Evolutionary conservation across 2,888 invertebrate genomes (phyloP).

Genomic region (Penaeus monodon): DNA sequence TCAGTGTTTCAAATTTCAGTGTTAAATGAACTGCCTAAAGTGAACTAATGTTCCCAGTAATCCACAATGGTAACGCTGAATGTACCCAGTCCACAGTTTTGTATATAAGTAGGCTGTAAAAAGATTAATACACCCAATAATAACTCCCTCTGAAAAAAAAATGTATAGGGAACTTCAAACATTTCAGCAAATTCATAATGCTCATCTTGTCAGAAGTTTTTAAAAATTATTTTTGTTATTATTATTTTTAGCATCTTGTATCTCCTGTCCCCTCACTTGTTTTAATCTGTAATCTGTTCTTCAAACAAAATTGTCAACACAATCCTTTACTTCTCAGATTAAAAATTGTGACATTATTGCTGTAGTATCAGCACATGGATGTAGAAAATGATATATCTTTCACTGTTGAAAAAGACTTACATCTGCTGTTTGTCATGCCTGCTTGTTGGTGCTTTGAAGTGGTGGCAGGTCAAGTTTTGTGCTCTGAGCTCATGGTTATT

Average conservation of each 20-base stretch:
- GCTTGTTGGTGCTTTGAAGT: conserved; percentile 30
- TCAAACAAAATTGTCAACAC: conserved; percentile 26
- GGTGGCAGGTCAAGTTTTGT: conserved; percentile 12
- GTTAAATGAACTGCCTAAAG: conserved; percentile 19
- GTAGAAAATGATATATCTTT: neutral
- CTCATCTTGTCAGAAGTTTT: no score
- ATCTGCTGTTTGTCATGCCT: neutral
- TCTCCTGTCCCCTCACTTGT: conserved; percentile 16
- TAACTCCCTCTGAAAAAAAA: no score
- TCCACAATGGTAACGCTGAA: conserved; percentile 11
- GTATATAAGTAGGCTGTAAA: conserved; percentile 52
- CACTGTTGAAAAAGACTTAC: neutral
- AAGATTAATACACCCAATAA: conserved; percentile 13
- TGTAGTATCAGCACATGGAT: neutral
- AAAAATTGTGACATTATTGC: conserved; percentile 16
- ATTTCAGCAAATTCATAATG: no score
- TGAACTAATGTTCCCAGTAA: conserved; percentile 20
- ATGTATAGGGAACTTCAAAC: no score
- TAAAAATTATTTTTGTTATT: no score
- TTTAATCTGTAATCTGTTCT: conserved; percentile 24
- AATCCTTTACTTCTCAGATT: conserved; percentile 18
- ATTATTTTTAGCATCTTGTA: conserved; percentile 8
- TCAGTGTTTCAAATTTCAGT: conserved; percentile 24
- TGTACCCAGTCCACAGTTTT: conserved; percentile 30
- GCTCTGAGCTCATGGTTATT: conserved; percentile 9